phyloP scores from a whole-genome alignment of 2,888 invertebrate species.

The Oeneis ivallda region DNA sequence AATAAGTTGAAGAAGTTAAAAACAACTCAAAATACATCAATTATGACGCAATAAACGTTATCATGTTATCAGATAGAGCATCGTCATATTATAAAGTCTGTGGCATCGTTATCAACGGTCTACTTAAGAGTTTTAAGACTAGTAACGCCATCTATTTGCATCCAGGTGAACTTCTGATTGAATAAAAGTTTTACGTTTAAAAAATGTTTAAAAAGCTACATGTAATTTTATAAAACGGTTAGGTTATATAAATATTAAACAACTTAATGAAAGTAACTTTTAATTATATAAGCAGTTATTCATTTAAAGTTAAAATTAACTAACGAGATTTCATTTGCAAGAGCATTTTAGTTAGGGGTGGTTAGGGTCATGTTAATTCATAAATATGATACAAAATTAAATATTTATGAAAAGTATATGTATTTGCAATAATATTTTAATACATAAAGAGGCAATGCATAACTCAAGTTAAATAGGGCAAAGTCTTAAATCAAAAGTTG shows the following conservation, averaged over 20 bases:
- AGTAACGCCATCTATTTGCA: constrained; percentile 55
- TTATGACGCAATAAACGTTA: constrained; percentile 15
- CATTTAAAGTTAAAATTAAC: not conserved
- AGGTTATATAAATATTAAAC: not conserved
- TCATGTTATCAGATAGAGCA: constrained; percentile 10
- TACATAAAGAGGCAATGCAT: not conserved
- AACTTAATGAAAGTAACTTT: not conserved
- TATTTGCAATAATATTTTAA: not conserved
- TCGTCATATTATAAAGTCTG: no score
- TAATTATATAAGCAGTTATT: not conserved
- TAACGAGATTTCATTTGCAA: not conserved
- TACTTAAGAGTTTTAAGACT: constrained; percentile 3
- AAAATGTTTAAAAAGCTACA: no score
- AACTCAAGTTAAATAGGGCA: not conserved
- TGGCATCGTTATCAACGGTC: constrained; percentile 15
- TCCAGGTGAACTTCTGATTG: constrained; percentile 33
- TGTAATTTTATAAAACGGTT: no score
- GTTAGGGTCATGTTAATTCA: no score
- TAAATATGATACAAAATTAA: no score
- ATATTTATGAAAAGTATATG: not conserved
- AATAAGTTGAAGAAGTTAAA: not conserved
- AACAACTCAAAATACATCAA: not conserved
- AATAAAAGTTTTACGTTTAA: constrained; percentile 10
- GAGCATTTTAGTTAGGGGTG: not conserved
- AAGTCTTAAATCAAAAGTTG: not conserved